Evolutionary conservation across 2,888 invertebrate genomes (phyloP), one percentile per base, ranked within the genome.

Genomic region (Agriopis leucophaearia): DNA sequence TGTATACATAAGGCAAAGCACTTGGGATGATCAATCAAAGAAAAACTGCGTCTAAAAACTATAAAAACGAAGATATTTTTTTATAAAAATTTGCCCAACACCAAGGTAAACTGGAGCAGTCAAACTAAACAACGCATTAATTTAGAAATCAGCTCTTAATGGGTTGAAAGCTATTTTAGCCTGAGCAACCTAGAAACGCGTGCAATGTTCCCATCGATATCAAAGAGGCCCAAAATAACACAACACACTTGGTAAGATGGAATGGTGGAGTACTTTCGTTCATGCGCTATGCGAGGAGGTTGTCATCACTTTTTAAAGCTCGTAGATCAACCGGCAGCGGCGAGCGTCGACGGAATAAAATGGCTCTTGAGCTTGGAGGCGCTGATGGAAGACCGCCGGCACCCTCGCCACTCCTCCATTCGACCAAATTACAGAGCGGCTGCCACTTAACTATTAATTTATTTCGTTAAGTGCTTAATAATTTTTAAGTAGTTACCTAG

Each of bases 261-360:
- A 38, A 48, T 16, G 18, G 42, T 18, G n/a, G 61, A 45, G 63
- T 59, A 44, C 58, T 59, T 36, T 59, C 45, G 45, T 15, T 44
- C 62, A 67, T 57, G 56, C 66, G 63, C 64, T 52, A 40, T 54
- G 63, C 61, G 57, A 52, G 64, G 54, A 45, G 68, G 80, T 84
- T 91, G 89, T 92, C 92, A 88, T 87, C 92, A 82, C 88, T 81
- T 84, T 81, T 77, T 79, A 78, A 77, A 83, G 84, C 78, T 82
- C 87, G 84, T 89, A 88, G 87, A 89, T 88, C 86, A 85, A 83
- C 27, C 27, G 27, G 78, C 77, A 77, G 66, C 74, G 80, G 68
- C 74, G 80, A 83, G 84, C 81, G 83, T 79, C 78, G 88, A 69
- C 83, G 88, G 44, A 10, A 88, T 82, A 80, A 87, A 88, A 90